Conservation (phyloP, 1,140 invertebrate species). For the Caenorhabditis remanei region DNA sequence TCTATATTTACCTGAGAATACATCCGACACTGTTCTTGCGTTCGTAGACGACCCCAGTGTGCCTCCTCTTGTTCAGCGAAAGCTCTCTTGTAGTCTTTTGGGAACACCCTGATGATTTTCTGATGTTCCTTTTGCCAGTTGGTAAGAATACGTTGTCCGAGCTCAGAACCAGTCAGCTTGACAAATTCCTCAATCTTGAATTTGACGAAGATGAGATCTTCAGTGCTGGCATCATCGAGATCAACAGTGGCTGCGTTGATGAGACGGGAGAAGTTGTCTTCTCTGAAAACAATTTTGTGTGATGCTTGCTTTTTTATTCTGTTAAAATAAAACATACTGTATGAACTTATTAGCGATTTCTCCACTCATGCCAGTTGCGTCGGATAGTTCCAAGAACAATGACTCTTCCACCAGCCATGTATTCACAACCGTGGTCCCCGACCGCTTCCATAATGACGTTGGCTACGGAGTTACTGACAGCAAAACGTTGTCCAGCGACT, state of each 20-base stretch:
- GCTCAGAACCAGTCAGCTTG: slow-evolving; percentile 88
- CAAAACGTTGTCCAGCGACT: slow-evolving; percentile 96
- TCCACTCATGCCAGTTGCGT: slow-evolving; percentile 97
- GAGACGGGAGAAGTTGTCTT: slow-evolving; percentile 56
- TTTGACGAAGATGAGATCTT: slow-evolving; percentile 88
- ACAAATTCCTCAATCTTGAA: slow-evolving; percentile 88
- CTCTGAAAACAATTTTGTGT: slow-evolving; percentile 18
- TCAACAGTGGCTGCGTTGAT: slow-evolving; percentile 77
- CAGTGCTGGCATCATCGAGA: slow-evolving; percentile 78
- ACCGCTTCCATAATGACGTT: slow-evolving; percentile 91
- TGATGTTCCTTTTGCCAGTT: slow-evolving; percentile 87
- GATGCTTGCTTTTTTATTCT: not conserved
- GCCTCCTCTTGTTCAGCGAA: slow-evolving; percentile 85
- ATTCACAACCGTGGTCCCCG: slow-evolving; percentile 98
- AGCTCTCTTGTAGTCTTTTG: slow-evolving; percentile 93
- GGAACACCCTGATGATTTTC: slow-evolving; percentile 94
- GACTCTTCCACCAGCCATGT: slow-evolving; percentile 91
- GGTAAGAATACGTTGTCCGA: slow-evolving; percentile 86
- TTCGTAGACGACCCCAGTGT: slow-evolving; percentile 93
- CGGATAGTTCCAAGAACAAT: slow-evolving; percentile 93
- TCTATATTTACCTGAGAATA: slow-evolving; percentile 86
- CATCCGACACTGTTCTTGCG: slow-evolving; percentile 94
- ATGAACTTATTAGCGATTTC: slow-evolving; percentile 96
- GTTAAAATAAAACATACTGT: slow-evolving; percentile 81
- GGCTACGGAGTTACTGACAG: slow-evolving; percentile 95